A percentile compares a stretch with the other conserved stretches of the same genome.
phyloP scores from a whole-genome alignment of 2,113 vertebrate species.

The Eublepharis macularius region DNA sequence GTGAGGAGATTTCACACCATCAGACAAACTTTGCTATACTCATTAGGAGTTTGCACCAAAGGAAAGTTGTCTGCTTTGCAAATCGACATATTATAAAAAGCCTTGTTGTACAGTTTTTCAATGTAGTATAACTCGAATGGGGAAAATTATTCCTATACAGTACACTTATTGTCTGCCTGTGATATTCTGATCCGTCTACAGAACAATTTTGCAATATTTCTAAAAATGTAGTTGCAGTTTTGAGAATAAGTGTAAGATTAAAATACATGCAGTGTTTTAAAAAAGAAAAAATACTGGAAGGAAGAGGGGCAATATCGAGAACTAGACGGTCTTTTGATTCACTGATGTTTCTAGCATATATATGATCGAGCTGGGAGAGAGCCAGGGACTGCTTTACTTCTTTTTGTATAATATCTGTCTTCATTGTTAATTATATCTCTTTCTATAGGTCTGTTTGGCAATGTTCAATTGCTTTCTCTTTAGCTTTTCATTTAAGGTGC shows the following conservation, averaged over 20 bases:
- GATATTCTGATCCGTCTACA: not conserved
- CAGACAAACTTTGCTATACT: not conserved
- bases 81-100: not conserved
- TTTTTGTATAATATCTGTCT: no score
- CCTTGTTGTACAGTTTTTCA: no score
- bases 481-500: no score
- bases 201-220: not conserved
- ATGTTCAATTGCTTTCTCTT: no score
- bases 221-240: not conserved
- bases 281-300: not conserved
- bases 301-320: not conserved
- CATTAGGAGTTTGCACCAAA: not conserved
- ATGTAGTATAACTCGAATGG: no score
- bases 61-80: not conserved
- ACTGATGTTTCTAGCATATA: no score
- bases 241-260: not conserved
- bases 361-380: no score
- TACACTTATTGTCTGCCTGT: not conserved
- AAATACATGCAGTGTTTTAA: not conserved
- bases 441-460: no score
- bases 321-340: not conserved
- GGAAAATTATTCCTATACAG: no score
- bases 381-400: no score
- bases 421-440: no score
- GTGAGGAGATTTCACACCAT: not conserved